These are phyloP conservation scores for Leptocoma aspasia DNA, from an alignment of 2,113 vertebrate species.

Conservation along the genomic window DNA sequence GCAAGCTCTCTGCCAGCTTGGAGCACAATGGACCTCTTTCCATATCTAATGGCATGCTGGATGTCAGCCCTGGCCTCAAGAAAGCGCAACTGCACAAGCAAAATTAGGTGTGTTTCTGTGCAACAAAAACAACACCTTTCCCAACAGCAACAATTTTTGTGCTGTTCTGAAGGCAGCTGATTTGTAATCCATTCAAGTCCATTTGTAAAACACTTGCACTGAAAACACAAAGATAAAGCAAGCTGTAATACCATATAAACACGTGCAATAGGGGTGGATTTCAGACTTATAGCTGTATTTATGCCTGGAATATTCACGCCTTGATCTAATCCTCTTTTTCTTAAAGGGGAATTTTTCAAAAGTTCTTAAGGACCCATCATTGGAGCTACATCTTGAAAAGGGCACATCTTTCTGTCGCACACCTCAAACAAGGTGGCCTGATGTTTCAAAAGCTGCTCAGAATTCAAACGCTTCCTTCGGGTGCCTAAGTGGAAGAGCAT, in stretches of 20 bases:
- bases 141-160: conserved; percentile 1
- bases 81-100: conserved; percentile 20
- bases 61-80: conserved; percentile 62
- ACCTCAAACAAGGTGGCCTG: conserved; percentile 62
- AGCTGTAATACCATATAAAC: background rate
- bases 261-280: background rate
- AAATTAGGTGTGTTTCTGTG: conserved; percentile 50
- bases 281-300: conserved; percentile 13
- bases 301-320: conserved; percentile 40
- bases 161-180: background rate
- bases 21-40: conserved; percentile 53
- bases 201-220: background rate
- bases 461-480: conserved; percentile 48
- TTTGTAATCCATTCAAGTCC: background rate
- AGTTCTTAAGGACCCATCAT: conserved; percentile 3
- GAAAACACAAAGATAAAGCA: background rate
- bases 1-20: conserved; percentile 59
- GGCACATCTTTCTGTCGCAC: conserved; percentile 14
- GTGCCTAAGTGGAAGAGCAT: conserved; percentile 42
- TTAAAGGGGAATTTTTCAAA: conserved; percentile 46
- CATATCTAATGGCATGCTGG: conserved; percentile 55
- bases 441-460: conserved; percentile 60
- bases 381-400: conserved; percentile 51
- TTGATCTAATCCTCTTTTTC: conserved; percentile 49
- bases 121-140: conserved; percentile 21